Evolutionary conservation across 2,888 invertebrate species (phyloP), one percentile per base, ranked within the genome.

Genomic region (Pomacea canaliculata): DNA sequence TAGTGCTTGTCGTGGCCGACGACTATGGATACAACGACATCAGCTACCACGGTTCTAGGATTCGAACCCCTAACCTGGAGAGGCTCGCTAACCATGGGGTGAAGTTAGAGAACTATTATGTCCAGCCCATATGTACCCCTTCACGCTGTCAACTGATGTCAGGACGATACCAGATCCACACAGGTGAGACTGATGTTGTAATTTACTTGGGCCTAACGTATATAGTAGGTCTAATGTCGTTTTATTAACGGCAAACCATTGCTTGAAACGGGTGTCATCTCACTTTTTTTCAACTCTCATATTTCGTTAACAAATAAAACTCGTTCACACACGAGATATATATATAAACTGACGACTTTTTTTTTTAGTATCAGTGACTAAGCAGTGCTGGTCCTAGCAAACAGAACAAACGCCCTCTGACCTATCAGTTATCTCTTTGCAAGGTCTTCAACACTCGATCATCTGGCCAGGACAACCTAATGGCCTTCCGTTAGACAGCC

Each of bases 71-170:
- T 10, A 84, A 81, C 65, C 77, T 89, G 51, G 86, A 88, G 72
- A 80, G 82, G 72, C 78, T 89, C 65, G 87, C 89, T 0, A 81
- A 66, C 1, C 78, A 78, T 27, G 89, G 89, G 8, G 87, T 89
- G 1, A 83, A 80, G 71, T 81, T 89, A 60, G 89, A 89, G 74
- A 89, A 89, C 79, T 89, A 89, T 76, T 89, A 89, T 73, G 87
- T 89, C 8, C 89, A 89, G 81, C 89, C 88, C 10, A 87, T 89
- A 23, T 89, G 89, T 79, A 85, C 89, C 60, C 89, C 89, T 12
- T 86, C 88, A 12, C 79, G 89, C 37, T 87, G 87, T 80, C 89
- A 89, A 80, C 81, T 89, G 0, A 77, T 89, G 76, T 88, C 89
- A 4, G 89, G 89, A 9, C 71, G 87, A 74, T 89, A 89, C 76